phyloP scores from a whole-genome alignment of 2,888 invertebrate genomes.

The Lycocerus yunnanus region DNA sequence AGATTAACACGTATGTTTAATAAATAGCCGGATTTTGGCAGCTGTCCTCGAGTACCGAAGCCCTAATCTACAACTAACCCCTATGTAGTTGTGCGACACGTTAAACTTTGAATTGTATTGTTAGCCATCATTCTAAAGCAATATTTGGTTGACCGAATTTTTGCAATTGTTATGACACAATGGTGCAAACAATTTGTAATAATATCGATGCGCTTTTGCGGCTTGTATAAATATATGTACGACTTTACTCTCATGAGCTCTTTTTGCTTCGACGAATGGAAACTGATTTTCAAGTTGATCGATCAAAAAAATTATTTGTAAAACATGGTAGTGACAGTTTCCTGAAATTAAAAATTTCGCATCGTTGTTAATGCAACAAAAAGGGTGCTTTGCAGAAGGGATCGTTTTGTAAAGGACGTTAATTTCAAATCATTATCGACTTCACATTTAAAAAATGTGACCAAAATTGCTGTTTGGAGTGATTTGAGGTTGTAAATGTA shows the following conservation, averaged over 20 bases:
- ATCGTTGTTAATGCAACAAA: not conserved
- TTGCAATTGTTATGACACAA: slow-evolving; percentile 55
- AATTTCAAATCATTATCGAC: not conserved
- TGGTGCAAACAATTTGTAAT: slow-evolving; percentile 57
- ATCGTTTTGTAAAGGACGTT: not conserved
- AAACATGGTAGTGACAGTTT: not conserved
- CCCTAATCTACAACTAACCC: slow-evolving; percentile 37
- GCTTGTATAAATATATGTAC: slow-evolving; percentile 42
- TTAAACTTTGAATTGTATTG: slow-evolving; percentile 12
- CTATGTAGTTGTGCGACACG: slow-evolving; percentile 26
- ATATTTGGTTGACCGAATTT: slow-evolving; percentile 36
- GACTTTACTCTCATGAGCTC: not conserved
- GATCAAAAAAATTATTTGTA: not conserved
- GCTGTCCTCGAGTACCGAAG: slow-evolving; percentile 51
- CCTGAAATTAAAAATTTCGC: not conserved
- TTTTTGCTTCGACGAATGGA: not conserved
- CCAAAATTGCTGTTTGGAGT: no score
- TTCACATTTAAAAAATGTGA: no score
- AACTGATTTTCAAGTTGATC: not conserved
- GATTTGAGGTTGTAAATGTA: no score
- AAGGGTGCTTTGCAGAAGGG: not conserved
- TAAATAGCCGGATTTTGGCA: slow-evolving; percentile 57
- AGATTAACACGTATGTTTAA: slow-evolving; percentile 60
- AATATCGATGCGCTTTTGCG: slow-evolving; percentile 58
- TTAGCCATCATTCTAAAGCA: not conserved